Conservation (phyloP, 2,888 invertebrate genomes). For the Dolichopus griseipennis region DNA sequence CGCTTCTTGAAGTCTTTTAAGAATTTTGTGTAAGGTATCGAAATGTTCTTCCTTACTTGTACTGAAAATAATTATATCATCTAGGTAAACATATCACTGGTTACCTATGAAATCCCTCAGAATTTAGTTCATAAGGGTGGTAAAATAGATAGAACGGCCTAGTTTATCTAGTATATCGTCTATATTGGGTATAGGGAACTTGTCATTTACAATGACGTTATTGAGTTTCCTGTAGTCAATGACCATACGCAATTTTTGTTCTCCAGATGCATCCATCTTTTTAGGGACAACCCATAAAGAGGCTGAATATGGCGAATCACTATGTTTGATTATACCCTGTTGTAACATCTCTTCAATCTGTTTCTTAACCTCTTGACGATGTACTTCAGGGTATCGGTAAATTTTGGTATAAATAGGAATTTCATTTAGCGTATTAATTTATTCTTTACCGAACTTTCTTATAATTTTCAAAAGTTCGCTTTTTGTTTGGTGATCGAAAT, state of each 20-base stretch:
- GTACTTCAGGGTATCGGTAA: slow-evolving; percentile 21
- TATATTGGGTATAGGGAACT: slow-evolving; percentile 21
- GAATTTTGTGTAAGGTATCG: no score
- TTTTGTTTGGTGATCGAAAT: slow-evolving; percentile 10
- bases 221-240: no score
- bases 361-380: slow-evolving; percentile 17
- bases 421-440: slow-evolving; percentile 15
- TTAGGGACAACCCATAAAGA: slow-evolving; percentile 23
- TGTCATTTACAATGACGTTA: slow-evolving; percentile 21
- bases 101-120: no score
- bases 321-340: no score
- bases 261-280: slow-evolving; percentile 20
- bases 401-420: slow-evolving; percentile 17
- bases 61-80: no score
- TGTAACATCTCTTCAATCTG: slow-evolving; percentile 31
- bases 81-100: no score
- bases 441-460: neutral
- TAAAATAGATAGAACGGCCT: slow-evolving; percentile 20
- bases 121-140: slow-evolving; percentile 20
- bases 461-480: neutral
- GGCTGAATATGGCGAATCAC: no score
- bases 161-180: slow-evolving; percentile 22
- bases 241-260: slow-evolving; percentile 21
- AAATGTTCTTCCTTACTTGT: no score
- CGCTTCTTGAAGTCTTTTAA: no score